A percentile compares a stretch with the other conserved stretches of the same genome.
Evolutionary conservation across 2,888 invertebrate genomes (phyloP).

Genomic region (Chrysolina haemoptera): DNA sequence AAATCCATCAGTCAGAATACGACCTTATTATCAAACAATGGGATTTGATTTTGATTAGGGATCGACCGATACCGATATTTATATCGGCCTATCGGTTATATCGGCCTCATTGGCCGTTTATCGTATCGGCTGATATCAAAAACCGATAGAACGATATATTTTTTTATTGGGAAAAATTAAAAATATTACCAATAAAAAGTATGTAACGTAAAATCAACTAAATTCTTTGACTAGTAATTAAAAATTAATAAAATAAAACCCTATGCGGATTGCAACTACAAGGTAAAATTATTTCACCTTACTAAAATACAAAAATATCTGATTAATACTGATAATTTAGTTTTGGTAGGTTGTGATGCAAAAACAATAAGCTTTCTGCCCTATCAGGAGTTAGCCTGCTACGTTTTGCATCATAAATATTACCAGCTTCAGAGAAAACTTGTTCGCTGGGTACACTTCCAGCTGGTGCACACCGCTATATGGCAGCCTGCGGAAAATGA

Average conservation of each 20-base stretch:
- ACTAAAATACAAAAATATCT: conserved; percentile 7
- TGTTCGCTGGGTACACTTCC: conserved; percentile 12
- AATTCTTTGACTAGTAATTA: conserved; percentile 11
- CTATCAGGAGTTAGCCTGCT: not conserved
- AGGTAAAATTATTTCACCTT: conserved; percentile 12
- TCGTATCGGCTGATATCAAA: conserved; percentile 9
- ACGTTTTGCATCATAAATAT: too few relatives aligned
- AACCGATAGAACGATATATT: not conserved
- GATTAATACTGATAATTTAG: conserved; percentile 1
- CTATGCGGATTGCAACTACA: conserved; percentile 4
- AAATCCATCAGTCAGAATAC: too few relatives aligned
- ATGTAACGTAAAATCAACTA: conserved; percentile 9
- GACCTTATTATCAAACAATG: too few relatives aligned
- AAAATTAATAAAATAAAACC: conserved; percentile 11
- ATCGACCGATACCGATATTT: conserved; percentile 7
- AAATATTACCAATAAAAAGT: conserved; percentile 11
- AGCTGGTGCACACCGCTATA: conserved; percentile 2
- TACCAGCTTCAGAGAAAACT: conserved; percentile 19
- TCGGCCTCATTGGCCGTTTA: conserved; percentile 11
- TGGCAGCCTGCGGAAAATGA: conserved; percentile 15
- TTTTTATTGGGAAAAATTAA: not conserved
- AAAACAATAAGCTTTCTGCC: not conserved
- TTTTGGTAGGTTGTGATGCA: not conserved
- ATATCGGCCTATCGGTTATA: conserved; percentile 9
- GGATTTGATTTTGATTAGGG: too few relatives aligned